phyloP scores from a whole-genome alignment of 2,888 invertebrate genomes.

The Amblyjoppa fuscipennis region DNA sequence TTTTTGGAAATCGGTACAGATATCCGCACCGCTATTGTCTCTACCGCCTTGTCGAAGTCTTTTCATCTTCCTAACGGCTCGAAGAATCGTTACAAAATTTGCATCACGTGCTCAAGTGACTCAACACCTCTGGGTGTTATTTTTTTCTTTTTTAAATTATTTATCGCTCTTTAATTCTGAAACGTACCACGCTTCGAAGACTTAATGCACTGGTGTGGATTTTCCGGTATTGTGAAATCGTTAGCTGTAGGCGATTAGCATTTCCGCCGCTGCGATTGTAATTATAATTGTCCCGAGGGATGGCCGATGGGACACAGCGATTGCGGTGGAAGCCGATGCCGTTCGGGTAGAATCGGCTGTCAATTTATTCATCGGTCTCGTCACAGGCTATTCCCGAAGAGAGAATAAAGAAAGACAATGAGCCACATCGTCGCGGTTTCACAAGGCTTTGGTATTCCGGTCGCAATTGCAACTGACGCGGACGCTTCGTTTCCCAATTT shows the following conservation, averaged over 20 bases:
- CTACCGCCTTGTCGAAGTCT: no score
- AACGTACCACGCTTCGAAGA: not conserved
- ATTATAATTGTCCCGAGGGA: slow-evolving; percentile 4
- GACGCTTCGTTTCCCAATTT: slow-evolving; percentile 62
- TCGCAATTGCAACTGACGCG: slow-evolving; percentile 56
- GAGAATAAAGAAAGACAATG: slow-evolving; percentile 62
- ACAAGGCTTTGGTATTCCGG: slow-evolving; percentile 68
- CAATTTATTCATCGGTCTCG: slow-evolving; percentile 55
- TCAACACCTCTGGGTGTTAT: not conserved
- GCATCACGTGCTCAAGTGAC: not conserved
- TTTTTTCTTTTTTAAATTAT: not conserved
- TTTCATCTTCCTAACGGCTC: no score
- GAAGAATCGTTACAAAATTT: not conserved
- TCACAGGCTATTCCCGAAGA: slow-evolving; percentile 21
- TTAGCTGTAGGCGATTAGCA: not conserved
- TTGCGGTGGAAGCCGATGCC: slow-evolving; percentile 5
- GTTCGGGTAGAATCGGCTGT: slow-evolving; percentile 29
- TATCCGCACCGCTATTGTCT: no score
- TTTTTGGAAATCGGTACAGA: no score
- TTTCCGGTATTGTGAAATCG: slow-evolving; percentile 22
- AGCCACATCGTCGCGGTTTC: slow-evolving; percentile 59
- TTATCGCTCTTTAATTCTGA: not conserved
- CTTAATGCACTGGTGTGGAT: not conserved
- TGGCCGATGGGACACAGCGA: not conserved
- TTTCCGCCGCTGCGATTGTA: slow-evolving; percentile 26